These are phyloP conservation scores for Condylura cristata DNA, from an alignment of 2,113 vertebrate genomes.

Conservation along the genomic window DNA sequence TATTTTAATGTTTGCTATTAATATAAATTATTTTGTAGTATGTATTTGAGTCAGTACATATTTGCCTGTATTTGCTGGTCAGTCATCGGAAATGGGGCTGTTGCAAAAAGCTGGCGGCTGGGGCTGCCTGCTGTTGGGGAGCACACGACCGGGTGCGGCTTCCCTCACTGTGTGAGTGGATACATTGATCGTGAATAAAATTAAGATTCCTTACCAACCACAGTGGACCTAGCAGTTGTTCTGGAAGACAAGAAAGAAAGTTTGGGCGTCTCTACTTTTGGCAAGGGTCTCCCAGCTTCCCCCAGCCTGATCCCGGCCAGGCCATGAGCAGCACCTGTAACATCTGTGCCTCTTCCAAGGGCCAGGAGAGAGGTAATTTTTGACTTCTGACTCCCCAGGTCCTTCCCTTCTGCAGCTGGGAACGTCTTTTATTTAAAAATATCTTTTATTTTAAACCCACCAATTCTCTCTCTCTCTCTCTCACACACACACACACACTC, in stretches of 20 bases:
- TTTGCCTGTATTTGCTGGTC: neutral
- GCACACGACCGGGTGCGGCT: no score
- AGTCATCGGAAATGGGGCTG: neutral
- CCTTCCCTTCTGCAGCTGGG: constrained; percentile 5
- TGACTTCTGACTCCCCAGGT: neutral
- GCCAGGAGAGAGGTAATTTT: neutral
- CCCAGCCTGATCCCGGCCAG: no score
- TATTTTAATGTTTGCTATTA: no score
- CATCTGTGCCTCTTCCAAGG: neutral
- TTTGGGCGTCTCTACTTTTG: neutral
- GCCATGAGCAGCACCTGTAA: neutral
- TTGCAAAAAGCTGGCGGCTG: neutral
- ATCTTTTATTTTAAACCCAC: constrained; percentile 81
- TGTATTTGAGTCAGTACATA: no score
- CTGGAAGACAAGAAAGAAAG: neutral
- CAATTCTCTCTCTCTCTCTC: neutral
- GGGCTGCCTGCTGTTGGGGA: neutral
- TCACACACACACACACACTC: neutral
- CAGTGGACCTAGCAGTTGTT: neutral
- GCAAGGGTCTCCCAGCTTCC: neutral
- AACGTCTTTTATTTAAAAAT: constrained; percentile 80
- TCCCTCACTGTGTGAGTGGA: neutral
- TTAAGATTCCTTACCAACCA: neutral
- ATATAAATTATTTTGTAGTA: no score
- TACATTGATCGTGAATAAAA: neutral